Conservation (phyloP, 2,888 invertebrate species). For the Hypomecis punctinalis region DNA sequence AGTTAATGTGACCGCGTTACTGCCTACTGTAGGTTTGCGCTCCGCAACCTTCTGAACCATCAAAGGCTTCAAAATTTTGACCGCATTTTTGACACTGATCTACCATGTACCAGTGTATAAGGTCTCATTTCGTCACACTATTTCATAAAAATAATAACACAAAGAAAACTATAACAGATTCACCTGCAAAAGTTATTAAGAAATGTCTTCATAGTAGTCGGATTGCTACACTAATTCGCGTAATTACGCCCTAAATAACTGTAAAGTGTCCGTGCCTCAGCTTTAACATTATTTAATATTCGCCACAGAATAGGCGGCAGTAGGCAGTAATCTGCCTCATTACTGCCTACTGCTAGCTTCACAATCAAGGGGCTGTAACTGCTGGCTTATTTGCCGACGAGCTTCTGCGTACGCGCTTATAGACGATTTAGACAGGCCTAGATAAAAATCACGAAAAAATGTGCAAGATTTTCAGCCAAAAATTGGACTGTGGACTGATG, state of each 20-base stretch:
- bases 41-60: too few species aligned
- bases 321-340: conserved; percentile 59
- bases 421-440: conserved; percentile 16
- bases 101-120: too few species aligned
- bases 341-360: conserved; percentile 50
- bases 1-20: too few species aligned
- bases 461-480: neutral
- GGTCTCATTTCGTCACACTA: too few species aligned
- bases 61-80: too few species aligned
- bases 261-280: conserved; percentile 63
- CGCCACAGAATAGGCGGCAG: conserved; percentile 36
- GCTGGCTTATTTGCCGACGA: conserved; percentile 79
- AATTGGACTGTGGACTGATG: neutral
- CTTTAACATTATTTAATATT: conserved; percentile 72
- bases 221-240: conserved; percentile 48
- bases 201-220: conserved; percentile 37
- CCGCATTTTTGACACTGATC: too few species aligned
- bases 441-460: neutral
- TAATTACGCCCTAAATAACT: conserved; percentile 74
- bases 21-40: too few species aligned
- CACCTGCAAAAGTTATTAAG: neutral
- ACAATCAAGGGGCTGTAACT: conserved; percentile 79
- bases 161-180: too few species aligned
- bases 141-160: too few species aligned
- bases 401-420: conserved; percentile 22